phyloP scores from a whole-genome alignment of 2,888 invertebrate species.

The Zaprionus bogoriensis region DNA sequence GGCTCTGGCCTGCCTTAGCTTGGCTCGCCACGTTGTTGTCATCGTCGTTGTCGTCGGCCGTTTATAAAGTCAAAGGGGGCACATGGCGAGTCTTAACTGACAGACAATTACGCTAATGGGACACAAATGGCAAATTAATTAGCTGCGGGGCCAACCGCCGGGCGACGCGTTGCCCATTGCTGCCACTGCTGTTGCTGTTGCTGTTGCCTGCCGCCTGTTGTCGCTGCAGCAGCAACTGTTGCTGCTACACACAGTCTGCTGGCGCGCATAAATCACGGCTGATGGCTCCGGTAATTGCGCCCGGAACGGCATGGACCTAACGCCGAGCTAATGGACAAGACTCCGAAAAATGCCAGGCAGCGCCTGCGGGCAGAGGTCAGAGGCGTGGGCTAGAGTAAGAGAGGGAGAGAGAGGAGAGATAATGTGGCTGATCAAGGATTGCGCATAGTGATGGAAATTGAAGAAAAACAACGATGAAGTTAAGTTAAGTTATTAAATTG shows the following conservation, averaged over 20 bases:
- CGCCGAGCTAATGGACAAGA: constrained; percentile 14
- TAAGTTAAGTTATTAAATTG: too few species aligned
- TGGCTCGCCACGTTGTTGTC: constrained; percentile 39
- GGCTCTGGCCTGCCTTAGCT: background rate
- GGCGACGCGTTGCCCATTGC: constrained; percentile 32
- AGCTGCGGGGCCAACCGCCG: constrained; percentile 67
- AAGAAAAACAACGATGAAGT: too few species aligned
- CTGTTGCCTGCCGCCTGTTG: constrained; percentile 11
- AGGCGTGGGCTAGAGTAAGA: background rate
- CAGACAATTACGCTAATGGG: constrained; percentile 78
- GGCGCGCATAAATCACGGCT: constrained; percentile 43
- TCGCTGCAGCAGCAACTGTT: too few species aligned
- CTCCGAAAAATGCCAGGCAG: constrained; percentile 3
- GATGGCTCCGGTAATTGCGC: constrained; percentile 37
- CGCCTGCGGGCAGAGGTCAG: background rate
- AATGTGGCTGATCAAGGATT: too few species aligned
- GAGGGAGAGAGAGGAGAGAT: background rate
- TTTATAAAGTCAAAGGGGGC: constrained; percentile 70
- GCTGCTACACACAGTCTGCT: too few species aligned
- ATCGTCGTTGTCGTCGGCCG: constrained; percentile 34
- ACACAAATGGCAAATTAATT: constrained; percentile 79
- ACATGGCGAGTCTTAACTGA: constrained; percentile 65
- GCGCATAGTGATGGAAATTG: too few species aligned
- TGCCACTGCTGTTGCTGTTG: constrained; percentile 15
- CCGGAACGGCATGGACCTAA: constrained; percentile 34